Percentiles rank a stretch among this genome's conserved stretches.
These are phyloP conservation scores for Pecten maximus DNA, from an alignment of 2,888 invertebrate species.

Conservation along the genomic window DNA sequence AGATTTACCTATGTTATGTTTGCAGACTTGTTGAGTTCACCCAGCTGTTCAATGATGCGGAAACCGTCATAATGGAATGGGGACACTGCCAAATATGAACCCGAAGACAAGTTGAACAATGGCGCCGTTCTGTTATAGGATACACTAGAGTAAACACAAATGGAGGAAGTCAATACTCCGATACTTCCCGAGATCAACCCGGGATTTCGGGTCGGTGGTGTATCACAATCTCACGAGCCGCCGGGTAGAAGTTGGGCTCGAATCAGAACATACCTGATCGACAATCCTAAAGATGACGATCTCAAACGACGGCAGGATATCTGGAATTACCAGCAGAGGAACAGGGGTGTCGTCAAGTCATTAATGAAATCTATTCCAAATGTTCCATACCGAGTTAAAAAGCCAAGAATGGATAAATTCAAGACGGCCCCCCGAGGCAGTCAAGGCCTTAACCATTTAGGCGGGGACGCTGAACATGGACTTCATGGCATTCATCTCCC, in stretches of 20 bases:
- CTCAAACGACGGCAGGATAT: conserved; percentile 50
- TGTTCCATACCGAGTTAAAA: conserved; percentile 51
- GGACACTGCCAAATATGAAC: conserved; percentile 4
- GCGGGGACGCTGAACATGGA: not conserved
- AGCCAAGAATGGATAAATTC: not conserved
- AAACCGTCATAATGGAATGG: not conserved
- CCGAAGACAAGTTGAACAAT: conserved; percentile 5
- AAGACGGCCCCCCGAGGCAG: not conserved
- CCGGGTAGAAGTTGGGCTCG: conserved; percentile 50
- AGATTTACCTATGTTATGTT: not conserved
- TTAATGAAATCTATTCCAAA: conserved; percentile 49
- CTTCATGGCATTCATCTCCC: not conserved
- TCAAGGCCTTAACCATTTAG: not conserved
- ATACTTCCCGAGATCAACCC: conserved; percentile 45
- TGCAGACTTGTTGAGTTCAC: conserved; percentile 9
- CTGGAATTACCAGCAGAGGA: conserved; percentile 55
- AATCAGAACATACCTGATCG: conserved; percentile 55
- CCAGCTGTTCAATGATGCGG: not conserved
- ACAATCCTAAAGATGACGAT: conserved; percentile 55
- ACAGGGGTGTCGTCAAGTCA: conserved; percentile 56
- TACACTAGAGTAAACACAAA: conserved; percentile 37
- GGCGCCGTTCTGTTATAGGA: conserved; percentile 11
- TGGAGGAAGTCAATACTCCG: conserved; percentile 48
- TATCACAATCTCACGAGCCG: conserved; percentile 43
- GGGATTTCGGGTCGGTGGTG: conserved; percentile 49